Conservation (phyloP, 2,797 vertebrate genomes). For the Sebastes steindachneri region DNA sequence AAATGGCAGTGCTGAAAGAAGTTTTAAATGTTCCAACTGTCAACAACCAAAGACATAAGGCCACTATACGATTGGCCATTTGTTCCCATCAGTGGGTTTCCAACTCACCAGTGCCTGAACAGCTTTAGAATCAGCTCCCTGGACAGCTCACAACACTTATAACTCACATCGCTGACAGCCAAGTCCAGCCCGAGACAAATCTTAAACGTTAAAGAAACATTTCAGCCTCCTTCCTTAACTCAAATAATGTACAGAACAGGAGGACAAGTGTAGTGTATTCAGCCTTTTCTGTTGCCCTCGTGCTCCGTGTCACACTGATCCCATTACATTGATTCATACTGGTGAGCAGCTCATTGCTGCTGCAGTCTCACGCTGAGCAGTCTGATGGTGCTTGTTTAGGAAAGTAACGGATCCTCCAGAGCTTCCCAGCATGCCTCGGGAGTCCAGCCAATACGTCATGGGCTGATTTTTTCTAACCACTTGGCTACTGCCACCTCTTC, state of each 20-base stretch:
- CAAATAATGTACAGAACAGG: not conserved
- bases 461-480: not conserved
- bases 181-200: not conserved
- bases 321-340: constrained; percentile 33
- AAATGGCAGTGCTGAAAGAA: not conserved
- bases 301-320: constrained; percentile 24
- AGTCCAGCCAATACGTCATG: not conserved
- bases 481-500: not conserved
- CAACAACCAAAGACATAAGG: not conserved
- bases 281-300: not conserved
- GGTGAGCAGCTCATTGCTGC: constrained; percentile 18
- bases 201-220: not conserved
- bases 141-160: not conserved
- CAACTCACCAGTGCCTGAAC: not conserved
- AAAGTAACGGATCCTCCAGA: not conserved
- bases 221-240: not conserved
- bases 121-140: not conserved
- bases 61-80: not conserved
- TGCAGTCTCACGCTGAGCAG: constrained; percentile 34
- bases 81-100: not conserved
- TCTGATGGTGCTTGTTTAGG: constrained; percentile 39
- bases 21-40: not conserved
- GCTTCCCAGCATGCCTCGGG: constrained; percentile 18
- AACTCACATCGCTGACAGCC: not conserved
- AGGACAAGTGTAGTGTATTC: not conserved